Evolutionary conservation across 2,113 vertebrate genomes (phyloP).

Genomic region (Psettodes erumei): DNA sequence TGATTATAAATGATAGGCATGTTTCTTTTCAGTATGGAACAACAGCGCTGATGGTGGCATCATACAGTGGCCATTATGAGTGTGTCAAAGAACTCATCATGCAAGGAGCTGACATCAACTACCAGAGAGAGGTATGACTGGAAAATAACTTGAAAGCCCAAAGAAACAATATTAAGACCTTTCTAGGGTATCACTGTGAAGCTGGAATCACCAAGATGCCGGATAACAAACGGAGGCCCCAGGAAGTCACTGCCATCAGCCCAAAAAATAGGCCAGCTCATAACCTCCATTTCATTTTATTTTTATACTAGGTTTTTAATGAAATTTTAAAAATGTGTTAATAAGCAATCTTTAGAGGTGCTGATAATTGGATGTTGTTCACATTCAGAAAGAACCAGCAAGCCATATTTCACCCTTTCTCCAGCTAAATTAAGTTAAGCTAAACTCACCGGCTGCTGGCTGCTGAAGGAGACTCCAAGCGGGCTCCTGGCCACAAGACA

Average conservation of each 20-base stretch:
- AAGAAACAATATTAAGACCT: not conserved
- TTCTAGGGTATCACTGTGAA: not conserved
- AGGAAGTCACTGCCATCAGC: not conserved
- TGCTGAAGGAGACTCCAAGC: not conserved
- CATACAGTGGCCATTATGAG: constrained; percentile 90
- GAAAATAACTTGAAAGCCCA: not conserved
- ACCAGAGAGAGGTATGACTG: constrained; percentile 92
- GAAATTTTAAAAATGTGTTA: no score
- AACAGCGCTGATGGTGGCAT: constrained; percentile 95
- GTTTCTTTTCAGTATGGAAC: constrained; percentile 88
- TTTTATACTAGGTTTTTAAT: no score
- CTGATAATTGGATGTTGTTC: not conserved
- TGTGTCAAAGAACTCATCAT: constrained; percentile 92
- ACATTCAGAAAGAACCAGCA: not conserved
- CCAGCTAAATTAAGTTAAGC: not conserved
- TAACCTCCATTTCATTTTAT: no score
- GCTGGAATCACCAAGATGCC: not conserved
- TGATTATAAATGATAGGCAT: not conserved
- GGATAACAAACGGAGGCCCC: no score
- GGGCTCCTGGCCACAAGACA: not conserved
- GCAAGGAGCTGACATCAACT: constrained; percentile 97
- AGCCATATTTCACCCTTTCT: no score
- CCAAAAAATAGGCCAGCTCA: not conserved
- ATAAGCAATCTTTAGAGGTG: not conserved
- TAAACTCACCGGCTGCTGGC: not conserved